phyloP scores from a whole-genome alignment of 2,113 vertebrate genomes.

The Balaenoptera acutorostrata region DNA sequence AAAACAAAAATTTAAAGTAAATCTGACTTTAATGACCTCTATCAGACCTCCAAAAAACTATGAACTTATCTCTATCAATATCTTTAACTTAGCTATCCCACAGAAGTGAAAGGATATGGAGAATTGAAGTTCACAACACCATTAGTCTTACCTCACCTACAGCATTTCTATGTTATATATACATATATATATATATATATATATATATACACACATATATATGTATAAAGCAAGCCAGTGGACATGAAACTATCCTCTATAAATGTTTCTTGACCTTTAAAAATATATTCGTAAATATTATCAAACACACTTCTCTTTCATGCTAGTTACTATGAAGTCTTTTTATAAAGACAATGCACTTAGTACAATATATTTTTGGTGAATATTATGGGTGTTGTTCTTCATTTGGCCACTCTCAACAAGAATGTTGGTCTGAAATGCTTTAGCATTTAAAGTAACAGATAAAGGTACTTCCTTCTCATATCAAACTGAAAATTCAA shows the following conservation, averaged over 20 bases:
- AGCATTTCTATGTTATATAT: not conserved
- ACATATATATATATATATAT: not conserved
- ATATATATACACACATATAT: not conserved
- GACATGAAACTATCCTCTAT: not conserved
- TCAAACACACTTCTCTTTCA: not conserved
- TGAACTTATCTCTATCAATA: not conserved
- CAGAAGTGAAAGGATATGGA: not conserved
- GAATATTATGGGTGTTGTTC: not conserved
- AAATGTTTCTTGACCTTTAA: not conserved
- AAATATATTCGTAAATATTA: not conserved
- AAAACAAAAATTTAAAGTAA: conserved; percentile 10
- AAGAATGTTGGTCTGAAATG: not conserved
- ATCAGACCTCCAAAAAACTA: not conserved
- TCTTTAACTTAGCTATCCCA: not conserved
- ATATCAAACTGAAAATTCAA: not conserved
- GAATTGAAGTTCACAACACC: not conserved
- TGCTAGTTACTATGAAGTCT: not conserved
- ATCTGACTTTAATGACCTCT: not conserved
- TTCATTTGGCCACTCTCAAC: not conserved
- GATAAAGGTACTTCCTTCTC: not conserved
- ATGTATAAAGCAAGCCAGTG: not conserved
- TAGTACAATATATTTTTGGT: not conserved
- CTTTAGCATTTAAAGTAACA: not conserved
- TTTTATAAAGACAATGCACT: not conserved
- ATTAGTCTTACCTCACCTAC: not conserved